Percentiles rank a stretch among this genome's conserved stretches.
phyloP scores from a whole-genome alignment of 1,140 invertebrate genomes.

The Habropoda laboriosa region DNA sequence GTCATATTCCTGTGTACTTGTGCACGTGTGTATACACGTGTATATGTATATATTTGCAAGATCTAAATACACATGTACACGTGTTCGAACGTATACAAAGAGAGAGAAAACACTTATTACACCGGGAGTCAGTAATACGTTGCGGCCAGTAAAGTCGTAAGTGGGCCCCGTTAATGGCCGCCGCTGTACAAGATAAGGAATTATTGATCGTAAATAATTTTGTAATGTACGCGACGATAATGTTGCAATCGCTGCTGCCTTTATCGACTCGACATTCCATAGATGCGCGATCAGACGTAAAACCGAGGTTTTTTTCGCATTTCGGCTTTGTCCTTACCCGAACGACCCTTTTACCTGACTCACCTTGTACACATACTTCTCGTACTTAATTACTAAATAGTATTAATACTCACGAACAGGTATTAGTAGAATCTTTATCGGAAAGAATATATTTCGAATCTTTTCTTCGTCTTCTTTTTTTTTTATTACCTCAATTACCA shows the following conservation, averaged over 20 bases:
- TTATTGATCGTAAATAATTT: slow-evolving; percentile 70
- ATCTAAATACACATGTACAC: slow-evolving; percentile 12
- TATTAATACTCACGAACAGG: too few species aligned
- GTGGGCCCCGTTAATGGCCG: slow-evolving; percentile 63
- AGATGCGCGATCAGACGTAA: slow-evolving; percentile 55
- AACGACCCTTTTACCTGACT: neutral
- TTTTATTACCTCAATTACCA: too few species aligned
- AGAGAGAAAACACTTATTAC: slow-evolving; percentile 39
- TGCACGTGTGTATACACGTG: too few species aligned
- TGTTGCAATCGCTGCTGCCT: slow-evolving; percentile 59
- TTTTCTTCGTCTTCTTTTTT: too few species aligned
- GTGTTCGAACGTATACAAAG: slow-evolving; percentile 2
- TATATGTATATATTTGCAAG: neutral
- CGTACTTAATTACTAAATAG: neutral
- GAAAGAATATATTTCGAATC: too few species aligned
- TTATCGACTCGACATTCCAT: slow-evolving; percentile 58
- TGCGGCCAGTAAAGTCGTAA: slow-evolving; percentile 52
- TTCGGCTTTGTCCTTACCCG: neutral
- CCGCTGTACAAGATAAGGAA: slow-evolving; percentile 61
- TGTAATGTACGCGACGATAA: slow-evolving; percentile 65
- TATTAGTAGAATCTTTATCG: too few species aligned
- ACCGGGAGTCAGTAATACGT: slow-evolving; percentile 26
- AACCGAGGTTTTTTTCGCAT: slow-evolving; percentile 6
- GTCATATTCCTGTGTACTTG: too few species aligned
- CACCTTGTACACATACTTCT: too few species aligned